Conservation (phyloP, 1,140 invertebrate genomes). For the Bombyx mandarina region DNA sequence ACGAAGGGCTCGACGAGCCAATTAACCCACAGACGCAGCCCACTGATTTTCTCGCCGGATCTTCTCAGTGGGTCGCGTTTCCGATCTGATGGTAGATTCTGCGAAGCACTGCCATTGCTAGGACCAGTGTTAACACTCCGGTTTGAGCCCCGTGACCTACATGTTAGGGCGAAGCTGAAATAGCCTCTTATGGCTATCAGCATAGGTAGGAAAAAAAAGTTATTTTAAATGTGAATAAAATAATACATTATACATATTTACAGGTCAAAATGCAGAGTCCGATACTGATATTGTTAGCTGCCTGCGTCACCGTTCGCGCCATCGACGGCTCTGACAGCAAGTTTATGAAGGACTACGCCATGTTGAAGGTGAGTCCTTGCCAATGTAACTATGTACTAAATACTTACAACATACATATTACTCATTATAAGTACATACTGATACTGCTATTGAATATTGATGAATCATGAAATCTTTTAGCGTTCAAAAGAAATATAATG, state of each 20-base stretch:
- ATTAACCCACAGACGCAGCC: too few species aligned
- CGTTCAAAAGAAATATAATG: too few species aligned
- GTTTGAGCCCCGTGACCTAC: too few species aligned
- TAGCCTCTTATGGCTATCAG: background rate
- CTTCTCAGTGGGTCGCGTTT: too few species aligned
- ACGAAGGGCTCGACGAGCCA: too few species aligned
- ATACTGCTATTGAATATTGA: background rate
- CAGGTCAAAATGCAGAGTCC: slow-evolving; percentile 41
- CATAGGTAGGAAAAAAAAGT: background rate
- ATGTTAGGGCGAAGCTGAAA: background rate
- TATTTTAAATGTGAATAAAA: background rate
- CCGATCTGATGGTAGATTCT: too few species aligned
- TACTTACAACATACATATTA: slow-evolving; percentile 4
- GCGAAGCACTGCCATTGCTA: too few species aligned
- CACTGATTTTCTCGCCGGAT: too few species aligned
- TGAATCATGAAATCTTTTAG: background rate
- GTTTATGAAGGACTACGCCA: slow-evolving; percentile 78
- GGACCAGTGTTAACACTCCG: too few species aligned
- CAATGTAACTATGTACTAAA: too few species aligned
- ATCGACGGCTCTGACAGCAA: slow-evolving; percentile 73
- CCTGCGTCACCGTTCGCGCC: slow-evolving; percentile 40
- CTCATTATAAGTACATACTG: too few species aligned
- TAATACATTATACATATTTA: slow-evolving; percentile 17
- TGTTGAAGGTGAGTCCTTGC: slow-evolving; percentile 74
- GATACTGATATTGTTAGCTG: slow-evolving; percentile 25